Evolutionary conservation across 2,113 vertebrate species (phyloP), one percentile per base, ranked within the genome.

Genomic region (Symphodus melops): DNA sequence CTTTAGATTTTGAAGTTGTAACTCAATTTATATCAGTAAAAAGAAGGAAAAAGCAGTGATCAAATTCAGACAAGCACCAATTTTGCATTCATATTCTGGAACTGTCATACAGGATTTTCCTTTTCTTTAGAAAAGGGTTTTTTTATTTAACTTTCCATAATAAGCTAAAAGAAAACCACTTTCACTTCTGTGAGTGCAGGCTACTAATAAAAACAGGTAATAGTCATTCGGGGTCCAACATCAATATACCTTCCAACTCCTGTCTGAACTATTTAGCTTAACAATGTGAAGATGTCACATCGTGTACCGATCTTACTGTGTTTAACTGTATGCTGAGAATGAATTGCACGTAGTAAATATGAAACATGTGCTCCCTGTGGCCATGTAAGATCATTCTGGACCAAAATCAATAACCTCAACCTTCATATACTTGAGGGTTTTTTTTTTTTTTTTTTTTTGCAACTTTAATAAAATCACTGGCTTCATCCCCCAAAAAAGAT

Each of bases 31-130:
- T 8, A 46, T 33, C 42, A 64, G 65, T 86, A 33, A 33, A 33
- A 82, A 79, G 52, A 70, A 13, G 13, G 56, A 69, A 84, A 81
- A 1, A 69, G 54, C 56, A 78, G 20, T 65, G 33, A 55, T 72
- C 48, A 75, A 79, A 1, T 25, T 55, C 16, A 72, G 58, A 62
- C 23, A 62, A 46, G 21, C 21, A 48, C 23, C 36, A 63, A 23
- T 44, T 44, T 20, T 67, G 2, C 41, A 33, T 54, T 66, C 36
- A 39, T 62, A 28, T 58, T 41, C 2, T 51, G 49, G n/a, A 16
- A 64, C 44, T 75, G 61, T 68, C 16, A 68, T 46, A 25, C 33
- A 14, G 3, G 0, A 2, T n/a, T n/a, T n/a, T n/a, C 53, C 17
- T 60, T 57, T 63, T n/a, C n/a, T 68, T 66, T 75, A 57, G 9